Evolutionary conservation across 1,140 invertebrate species (phyloP), one percentile per base, ranked within the genome.

Genomic region (Leguminivora glycinivorella): DNA sequence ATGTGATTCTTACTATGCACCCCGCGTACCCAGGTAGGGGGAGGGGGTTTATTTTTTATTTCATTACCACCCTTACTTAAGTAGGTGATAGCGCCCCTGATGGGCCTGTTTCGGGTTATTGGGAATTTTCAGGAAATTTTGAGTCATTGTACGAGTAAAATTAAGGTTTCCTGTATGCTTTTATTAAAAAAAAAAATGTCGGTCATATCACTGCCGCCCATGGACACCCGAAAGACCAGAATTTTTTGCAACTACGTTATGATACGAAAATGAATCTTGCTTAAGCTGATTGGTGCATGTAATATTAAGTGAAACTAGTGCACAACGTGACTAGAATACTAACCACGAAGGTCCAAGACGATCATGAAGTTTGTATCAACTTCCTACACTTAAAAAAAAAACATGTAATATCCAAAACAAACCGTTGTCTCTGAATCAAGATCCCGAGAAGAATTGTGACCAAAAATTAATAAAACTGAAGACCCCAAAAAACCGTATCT

Each of bases 391-490:
- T n/a, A n/a, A n/a, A n/a, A n/a, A n/a, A n/a, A n/a, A n/a, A n/a
- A n/a, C n/a, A n/a, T n/a, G n/a, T n/a, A n/a, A n/a, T n/a, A n/a
- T n/a, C n/a, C n/a, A n/a, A 70, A 19, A 17, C 56, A 40, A 25
- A 69, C 3, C 12, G 38, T 40, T 9, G 5, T 2, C 4, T 9
- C 12, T 10, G 38, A 9, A 10, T 40, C 1, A 2, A 40, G 2
- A 12, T 5, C 7, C 17, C 10, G 7, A 22, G 19, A 52, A 22
- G 47, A 52, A n/a, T 47, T 63, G 52, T 67, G 69, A 74, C 60
- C 68, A 79, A 80, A 76, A 70, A 75, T 76, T 73, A 72, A 77
- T 63, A 72, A 58, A 66, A 74, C n/a, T n/a, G 4, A 75, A 79
- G 74, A 72, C 69, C 34, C 47, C 47, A 58, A 58, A 58, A 58